These are phyloP conservation scores for Notechis scutatus DNA, from an alignment of 2,113 vertebrate genomes.

Conservation along the genomic window DNA sequence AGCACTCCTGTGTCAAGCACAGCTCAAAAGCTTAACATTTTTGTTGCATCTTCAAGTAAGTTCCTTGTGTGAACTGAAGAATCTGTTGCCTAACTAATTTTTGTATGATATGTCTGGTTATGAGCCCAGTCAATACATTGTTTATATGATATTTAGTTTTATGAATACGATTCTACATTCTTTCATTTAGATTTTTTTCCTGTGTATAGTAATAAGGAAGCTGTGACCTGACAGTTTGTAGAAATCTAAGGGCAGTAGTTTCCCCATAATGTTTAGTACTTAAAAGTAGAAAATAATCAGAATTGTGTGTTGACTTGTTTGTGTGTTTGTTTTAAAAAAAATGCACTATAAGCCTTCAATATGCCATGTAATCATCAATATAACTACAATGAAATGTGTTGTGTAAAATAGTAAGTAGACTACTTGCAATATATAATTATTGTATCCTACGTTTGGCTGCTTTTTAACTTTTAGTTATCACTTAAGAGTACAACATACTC, in stretches of 20 bases:
- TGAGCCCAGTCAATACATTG: conserved; percentile 23
- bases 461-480: conserved; percentile 21
- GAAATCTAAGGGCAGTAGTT: conserved; percentile 36
- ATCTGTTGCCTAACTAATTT: conserved; percentile 42
- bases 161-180: conserved; percentile 50
- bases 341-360: conserved; percentile 62
- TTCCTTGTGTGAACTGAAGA: conserved; percentile 45
- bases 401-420: conserved; percentile 39
- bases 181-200: conserved; percentile 38
- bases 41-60: conserved; percentile 39
- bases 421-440: conserved; percentile 42
- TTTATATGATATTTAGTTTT: conserved; percentile 33
- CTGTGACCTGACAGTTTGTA: conserved; percentile 45
- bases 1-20: conserved; percentile 42
- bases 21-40: conserved; percentile 6
- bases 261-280: conserved; percentile 43
- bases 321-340: conserved; percentile 26
- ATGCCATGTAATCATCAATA: conserved; percentile 43
- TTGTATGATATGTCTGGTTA: conserved; percentile 50
- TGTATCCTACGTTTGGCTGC: conserved; percentile 41
- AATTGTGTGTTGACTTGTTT: conserved; percentile 46
- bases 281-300: conserved; percentile 47
- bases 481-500: conserved; percentile 41
- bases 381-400: conserved; percentile 31
- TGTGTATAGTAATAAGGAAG: conserved; percentile 40